Evolutionary conservation across 2,888 invertebrate genomes (phyloP).

Genomic region (Ormyrus nitidulus): DNA sequence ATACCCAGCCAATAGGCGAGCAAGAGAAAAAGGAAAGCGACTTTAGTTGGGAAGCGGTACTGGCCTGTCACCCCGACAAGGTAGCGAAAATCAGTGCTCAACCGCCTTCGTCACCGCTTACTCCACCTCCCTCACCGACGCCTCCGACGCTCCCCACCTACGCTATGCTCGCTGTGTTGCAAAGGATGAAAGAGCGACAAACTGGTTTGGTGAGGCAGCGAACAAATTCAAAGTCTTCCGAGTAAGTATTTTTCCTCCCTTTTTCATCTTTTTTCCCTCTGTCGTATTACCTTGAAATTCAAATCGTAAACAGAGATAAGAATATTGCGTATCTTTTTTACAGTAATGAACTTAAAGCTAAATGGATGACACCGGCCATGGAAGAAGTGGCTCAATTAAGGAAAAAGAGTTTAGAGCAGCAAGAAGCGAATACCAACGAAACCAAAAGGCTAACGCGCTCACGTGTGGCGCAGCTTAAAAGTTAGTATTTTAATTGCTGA

Average conservation of each 20-base stretch:
- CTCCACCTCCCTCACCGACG: conserved; percentile 68
- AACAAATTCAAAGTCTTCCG: conserved; percentile 62
- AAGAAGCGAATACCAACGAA: conserved; percentile 45
- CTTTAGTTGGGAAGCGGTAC: conserved; percentile 76
- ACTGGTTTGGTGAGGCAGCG: conserved; percentile 65
- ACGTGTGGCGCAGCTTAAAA: conserved; percentile 67
- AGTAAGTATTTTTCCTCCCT: conserved; percentile 64
- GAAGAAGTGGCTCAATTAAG: conserved; percentile 69
- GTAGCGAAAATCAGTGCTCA: conserved; percentile 71
- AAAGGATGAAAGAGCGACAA: conserved; percentile 79
- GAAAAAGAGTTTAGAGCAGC: conserved; percentile 59
- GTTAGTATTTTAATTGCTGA: conserved; percentile 60
- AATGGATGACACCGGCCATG: conserved; percentile 73
- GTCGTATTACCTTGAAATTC: conserved; percentile 5
- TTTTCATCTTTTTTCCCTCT: conserved; percentile 30
- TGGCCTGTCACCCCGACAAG: conserved; percentile 76
- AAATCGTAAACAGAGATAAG: background rate
- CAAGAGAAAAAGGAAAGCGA: conserved; percentile 64
- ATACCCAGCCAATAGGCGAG: conserved; percentile 61
- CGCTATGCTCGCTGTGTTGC: conserved; percentile 83
- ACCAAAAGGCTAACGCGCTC: conserved; percentile 68
- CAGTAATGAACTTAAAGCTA: conserved; percentile 66
- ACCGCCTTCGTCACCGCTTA: conserved; percentile 64
- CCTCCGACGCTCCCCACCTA: conserved; percentile 79
- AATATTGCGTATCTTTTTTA: conserved; percentile 26